Percentiles rank a stretch among this genome's conserved stretches.
phyloP scores from a whole-genome alignment of 2,888 invertebrate species.

The Eristalinus aeneus region DNA sequence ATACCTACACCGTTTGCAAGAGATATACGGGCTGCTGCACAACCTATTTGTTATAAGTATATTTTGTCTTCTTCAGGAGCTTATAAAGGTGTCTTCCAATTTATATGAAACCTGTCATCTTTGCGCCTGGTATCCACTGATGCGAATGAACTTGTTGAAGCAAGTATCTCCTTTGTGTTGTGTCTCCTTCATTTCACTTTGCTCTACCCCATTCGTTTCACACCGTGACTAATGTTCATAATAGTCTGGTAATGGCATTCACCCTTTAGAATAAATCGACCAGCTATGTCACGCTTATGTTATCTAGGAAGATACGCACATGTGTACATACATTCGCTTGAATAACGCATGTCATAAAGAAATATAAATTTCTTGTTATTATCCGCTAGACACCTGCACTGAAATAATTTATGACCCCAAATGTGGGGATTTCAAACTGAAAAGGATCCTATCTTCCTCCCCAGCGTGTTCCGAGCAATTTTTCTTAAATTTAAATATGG shows the following conservation, averaged over 20 bases:
- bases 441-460: not conserved
- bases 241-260: not conserved
- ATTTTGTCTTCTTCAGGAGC: not conserved
- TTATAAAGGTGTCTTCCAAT: not conserved
- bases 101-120: not conserved
- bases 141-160: not conserved
- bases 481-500: not conserved
- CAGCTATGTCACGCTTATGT: not conserved
- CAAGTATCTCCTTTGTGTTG: not conserved
- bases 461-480: not conserved
- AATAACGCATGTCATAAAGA: not conserved
- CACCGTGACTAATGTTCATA: not conserved
- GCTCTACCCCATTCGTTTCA: not conserved
- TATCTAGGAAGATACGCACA: not conserved
- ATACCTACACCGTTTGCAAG: not conserved
- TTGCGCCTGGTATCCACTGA: not conserved
- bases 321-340: not conserved
- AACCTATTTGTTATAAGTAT: not conserved
- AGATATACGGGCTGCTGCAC: not conserved
- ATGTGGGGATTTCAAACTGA: not conserved
- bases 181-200: not conserved
- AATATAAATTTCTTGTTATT: slow-evolving; percentile 21
- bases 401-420: slow-evolving; percentile 16
- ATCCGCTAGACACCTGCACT: slow-evolving; percentile 13
- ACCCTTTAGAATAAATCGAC: not conserved